Evolutionary conservation across 2,888 invertebrate genomes (phyloP).

Genomic region (Pyrrhia umbra): DNA sequence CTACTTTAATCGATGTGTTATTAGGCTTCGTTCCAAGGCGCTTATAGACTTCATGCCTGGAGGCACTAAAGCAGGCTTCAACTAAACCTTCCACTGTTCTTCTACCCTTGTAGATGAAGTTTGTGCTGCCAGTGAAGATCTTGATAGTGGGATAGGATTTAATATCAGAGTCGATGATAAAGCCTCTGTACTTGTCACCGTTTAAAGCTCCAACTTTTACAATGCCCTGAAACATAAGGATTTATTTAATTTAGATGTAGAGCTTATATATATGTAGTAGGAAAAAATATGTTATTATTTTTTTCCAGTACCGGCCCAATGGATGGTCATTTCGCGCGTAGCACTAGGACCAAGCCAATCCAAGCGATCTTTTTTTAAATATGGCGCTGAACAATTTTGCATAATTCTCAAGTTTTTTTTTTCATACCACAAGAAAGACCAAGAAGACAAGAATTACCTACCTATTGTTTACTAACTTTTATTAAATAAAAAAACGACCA

Average conservation of each 20-base stretch:
- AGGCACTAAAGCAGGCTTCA: not conserved
- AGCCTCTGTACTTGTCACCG: not conserved
- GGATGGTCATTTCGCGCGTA: no score
- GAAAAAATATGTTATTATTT: no score
- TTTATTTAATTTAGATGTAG: not conserved
- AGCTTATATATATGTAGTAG: no score
- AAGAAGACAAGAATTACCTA: no score
- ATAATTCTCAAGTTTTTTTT: no score
- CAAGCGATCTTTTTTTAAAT: no score
- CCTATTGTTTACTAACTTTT: no score
- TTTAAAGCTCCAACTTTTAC: not conserved
- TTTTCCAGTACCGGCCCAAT: no score
- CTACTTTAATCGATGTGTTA: constrained; percentile 1
- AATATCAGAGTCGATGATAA: not conserved
- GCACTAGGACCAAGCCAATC: no score
- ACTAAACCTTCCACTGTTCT: not conserved
- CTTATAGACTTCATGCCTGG: not conserved
- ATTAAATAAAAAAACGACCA: no score
- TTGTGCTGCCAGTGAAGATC: not conserved
- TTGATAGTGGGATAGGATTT: not conserved
- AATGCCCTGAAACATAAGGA: not conserved
- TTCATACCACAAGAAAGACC: no score
- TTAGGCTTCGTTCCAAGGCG: not conserved
- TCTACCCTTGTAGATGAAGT: constrained; percentile 1
- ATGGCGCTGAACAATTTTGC: no score